Percentiles rank a stretch among this genome's conserved stretches.
phyloP scores from a whole-genome alignment of 2,888 invertebrate genomes.

The Trachelus stipa region DNA sequence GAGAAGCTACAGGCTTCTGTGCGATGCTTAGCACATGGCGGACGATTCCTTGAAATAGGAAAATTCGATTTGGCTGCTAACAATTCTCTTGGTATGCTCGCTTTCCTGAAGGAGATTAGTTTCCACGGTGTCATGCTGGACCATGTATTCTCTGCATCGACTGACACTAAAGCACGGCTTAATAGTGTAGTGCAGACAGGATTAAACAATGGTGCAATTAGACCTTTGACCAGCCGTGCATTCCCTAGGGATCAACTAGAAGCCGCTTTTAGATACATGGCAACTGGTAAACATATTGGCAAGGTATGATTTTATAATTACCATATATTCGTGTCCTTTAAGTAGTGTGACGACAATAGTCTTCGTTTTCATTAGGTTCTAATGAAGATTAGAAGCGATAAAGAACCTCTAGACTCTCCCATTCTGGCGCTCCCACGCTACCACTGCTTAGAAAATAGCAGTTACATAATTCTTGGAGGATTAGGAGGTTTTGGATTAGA shows the following conservation, averaged over 20 bases:
- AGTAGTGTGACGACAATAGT: not conserved
- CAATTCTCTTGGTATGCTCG: conserved; percentile 73
- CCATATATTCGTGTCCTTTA: conserved; percentile 4
- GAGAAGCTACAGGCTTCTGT: conserved; percentile 85
- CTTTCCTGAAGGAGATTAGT: conserved; percentile 78
- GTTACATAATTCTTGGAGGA: conserved; percentile 80
- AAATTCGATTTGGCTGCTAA: conserved; percentile 84
- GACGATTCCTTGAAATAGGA: conserved; percentile 87
- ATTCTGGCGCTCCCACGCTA: conserved; percentile 68
- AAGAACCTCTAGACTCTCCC: conserved; percentile 33
- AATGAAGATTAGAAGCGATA: conserved; percentile 50
- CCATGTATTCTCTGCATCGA: conserved; percentile 70
- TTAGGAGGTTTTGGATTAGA: conserved; percentile 80
- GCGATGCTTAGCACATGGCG: conserved; percentile 71
- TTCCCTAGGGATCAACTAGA: conserved; percentile 78
- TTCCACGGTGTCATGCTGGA: conserved; percentile 86
- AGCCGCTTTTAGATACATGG: conserved; percentile 76
- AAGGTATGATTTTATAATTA: conserved; percentile 69
- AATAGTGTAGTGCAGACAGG: conserved; percentile 73
- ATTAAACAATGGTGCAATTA: conserved; percentile 74
- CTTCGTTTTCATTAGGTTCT: conserved; percentile 39
- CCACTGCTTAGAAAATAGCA: conserved; percentile 67
- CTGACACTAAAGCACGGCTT: conserved; percentile 70
- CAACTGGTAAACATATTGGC: conserved; percentile 83
- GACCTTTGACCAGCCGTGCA: conserved; percentile 75